Percentiles rank a stretch among this genome's conserved stretches.
phyloP scores from a whole-genome alignment of 2,888 invertebrate genomes.

The Caenorhabditis uteleia region DNA sequence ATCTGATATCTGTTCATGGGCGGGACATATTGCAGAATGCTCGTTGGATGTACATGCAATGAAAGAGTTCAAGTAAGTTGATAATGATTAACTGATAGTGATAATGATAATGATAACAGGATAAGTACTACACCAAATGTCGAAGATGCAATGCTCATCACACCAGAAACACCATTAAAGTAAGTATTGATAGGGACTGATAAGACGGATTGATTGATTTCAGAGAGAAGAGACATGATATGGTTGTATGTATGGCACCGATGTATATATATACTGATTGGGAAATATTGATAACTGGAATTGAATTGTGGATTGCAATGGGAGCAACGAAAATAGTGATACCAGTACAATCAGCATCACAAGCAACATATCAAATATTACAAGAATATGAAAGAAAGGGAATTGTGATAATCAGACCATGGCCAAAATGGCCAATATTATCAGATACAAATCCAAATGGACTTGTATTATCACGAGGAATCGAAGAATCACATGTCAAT shows the following conservation, averaged over 20 bases:
- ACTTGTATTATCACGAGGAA: slow-evolving; percentile 54
- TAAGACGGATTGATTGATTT: neutral
- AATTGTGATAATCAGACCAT: slow-evolving; percentile 61
- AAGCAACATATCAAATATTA: slow-evolving; percentile 57
- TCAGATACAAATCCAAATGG: slow-evolving; percentile 69
- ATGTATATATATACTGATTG: slow-evolving; percentile 69
- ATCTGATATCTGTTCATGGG: slow-evolving; percentile 66
- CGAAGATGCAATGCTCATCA: slow-evolving; percentile 46
- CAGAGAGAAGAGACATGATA: slow-evolving; percentile 41
- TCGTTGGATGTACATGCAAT: slow-evolving; percentile 50
- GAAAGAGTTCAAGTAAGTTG: slow-evolving; percentile 40
- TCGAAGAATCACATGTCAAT: slow-evolving; percentile 68
- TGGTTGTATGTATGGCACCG: slow-evolving; percentile 67
- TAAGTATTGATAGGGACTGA: slow-evolving; percentile 6
- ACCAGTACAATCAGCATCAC: slow-evolving; percentile 66
- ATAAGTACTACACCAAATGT: slow-evolving; percentile 50
- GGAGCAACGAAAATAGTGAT: slow-evolving; percentile 67
- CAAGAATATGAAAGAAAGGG: slow-evolving; percentile 63
- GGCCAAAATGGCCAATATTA: slow-evolving; percentile 68
- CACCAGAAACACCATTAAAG: slow-evolving; percentile 42
- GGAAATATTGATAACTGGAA: slow-evolving; percentile 66
- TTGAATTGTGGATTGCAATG: slow-evolving; percentile 62
- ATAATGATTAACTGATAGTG: neutral
- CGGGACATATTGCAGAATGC: slow-evolving; percentile 67
- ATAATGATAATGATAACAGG: slow-evolving; percentile 27